Evolutionary conservation across 2,113 vertebrate genomes (phyloP).

Genomic region (Cyrtonyx montezumae): DNA sequence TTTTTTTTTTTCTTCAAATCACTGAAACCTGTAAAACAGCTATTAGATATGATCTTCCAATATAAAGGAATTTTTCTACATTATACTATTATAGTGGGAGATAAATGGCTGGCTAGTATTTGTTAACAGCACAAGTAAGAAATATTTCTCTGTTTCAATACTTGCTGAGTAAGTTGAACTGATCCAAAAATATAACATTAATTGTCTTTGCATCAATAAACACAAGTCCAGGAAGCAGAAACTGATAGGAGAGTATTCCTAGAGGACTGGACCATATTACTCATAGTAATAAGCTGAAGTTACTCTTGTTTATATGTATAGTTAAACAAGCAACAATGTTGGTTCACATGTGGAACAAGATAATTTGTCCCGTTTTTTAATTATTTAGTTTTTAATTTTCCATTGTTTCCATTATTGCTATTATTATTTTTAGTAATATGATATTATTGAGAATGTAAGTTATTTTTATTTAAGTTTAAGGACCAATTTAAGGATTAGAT

Average conservation of each 20-base stretch:
- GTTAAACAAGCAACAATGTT: not conserved
- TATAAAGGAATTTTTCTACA: not conserved
- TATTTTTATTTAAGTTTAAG: not conserved
- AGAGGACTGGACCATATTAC: not conserved
- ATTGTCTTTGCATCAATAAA: not conserved
- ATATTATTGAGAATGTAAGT: not conserved
- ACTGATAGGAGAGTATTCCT: not conserved
- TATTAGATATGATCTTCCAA: not conserved
- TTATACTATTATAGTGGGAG: not conserved
- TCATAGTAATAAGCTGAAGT: not conserved
- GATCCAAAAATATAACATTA: not conserved
- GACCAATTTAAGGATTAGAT: not conserved
- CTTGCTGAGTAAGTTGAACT: not conserved
- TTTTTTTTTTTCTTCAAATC: not conserved
- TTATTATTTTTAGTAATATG: not conserved
- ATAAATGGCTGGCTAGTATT: not conserved
- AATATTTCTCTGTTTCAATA: not conserved
- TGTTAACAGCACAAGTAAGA: not conserved
- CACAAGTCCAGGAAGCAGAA: not conserved
- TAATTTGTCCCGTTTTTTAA: not conserved
- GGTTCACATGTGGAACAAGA: not conserved
- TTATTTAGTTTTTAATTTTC: not conserved
- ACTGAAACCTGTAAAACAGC: not conserved
- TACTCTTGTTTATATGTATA: accelerated
- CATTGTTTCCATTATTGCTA: not conserved